Percentiles rank a stretch among this genome's conserved stretches.
Conservation (phyloP, 2,113 vertebrate genomes). For the Aphyosemion australe region DNA sequence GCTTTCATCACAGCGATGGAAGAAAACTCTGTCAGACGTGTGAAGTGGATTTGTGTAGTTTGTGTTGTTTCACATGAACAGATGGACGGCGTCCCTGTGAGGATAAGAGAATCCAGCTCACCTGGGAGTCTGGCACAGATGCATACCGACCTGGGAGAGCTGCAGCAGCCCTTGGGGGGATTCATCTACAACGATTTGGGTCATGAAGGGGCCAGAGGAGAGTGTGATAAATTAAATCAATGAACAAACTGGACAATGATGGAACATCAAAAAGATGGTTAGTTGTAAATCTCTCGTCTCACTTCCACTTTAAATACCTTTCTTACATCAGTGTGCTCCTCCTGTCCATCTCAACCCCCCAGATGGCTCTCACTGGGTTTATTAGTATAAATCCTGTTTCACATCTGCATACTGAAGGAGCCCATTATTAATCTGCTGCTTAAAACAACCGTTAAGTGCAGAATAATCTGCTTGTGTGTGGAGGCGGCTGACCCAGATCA, state of each 20-base stretch:
- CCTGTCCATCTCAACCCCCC: conserved; percentile 18
- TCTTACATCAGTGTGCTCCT: conserved; percentile 2
- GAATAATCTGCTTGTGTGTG: conserved; percentile 56
- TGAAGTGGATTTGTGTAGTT: conserved; percentile 13
- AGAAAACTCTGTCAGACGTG: conserved; percentile 19
- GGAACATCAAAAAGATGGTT: neutral
- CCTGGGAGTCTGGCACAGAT: conserved; percentile 50
- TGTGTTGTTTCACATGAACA: conserved; percentile 37
- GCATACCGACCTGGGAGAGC: conserved; percentile 32
- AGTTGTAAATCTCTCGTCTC: conserved; percentile 9
- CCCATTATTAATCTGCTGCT: conserved; percentile 70
- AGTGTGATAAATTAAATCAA: conserved; percentile 1
- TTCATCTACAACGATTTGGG: conserved; percentile 30
- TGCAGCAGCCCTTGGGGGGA: conserved; percentile 20
- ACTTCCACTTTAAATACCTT: neutral
- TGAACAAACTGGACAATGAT: neutral
- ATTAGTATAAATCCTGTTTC: conserved; percentile 67
- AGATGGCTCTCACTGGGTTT: conserved; percentile 62
- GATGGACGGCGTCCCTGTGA: conserved; percentile 62
- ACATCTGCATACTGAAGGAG: conserved; percentile 62
- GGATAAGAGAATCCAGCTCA: conserved; percentile 52
- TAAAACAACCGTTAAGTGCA: conserved; percentile 62
- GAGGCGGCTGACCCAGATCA: conserved; percentile 38
- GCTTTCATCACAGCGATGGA: conserved; percentile 10
- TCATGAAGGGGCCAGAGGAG: conserved; percentile 7